Conservation (phyloP, 2,797 vertebrate genomes). For the Emys orbicularis region DNA sequence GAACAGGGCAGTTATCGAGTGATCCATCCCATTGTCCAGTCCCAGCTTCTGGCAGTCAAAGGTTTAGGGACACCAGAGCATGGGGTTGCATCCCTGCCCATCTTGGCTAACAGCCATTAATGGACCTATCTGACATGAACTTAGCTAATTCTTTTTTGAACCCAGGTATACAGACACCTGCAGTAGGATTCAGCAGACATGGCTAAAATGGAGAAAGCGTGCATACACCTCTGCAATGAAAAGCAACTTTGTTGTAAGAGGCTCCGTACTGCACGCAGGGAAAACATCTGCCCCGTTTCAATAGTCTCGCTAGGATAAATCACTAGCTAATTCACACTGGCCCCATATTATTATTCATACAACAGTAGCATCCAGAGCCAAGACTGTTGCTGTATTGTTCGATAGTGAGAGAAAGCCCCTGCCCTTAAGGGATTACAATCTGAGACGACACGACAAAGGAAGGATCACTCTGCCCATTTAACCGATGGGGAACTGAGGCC, state of each 20-base stretch:
- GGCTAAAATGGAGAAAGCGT: fast-evolving
- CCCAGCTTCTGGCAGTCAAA: background rate
- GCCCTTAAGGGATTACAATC: background rate
- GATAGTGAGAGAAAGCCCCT: background rate
- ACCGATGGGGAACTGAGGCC: background rate
- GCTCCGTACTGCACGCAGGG: fast-evolving
- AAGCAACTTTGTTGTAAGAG: fast-evolving
- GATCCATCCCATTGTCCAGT: background rate
- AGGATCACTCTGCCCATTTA: background rate
- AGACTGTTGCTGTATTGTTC: background rate
- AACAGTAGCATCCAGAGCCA: background rate
- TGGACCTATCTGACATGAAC: background rate
- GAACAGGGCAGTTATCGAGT: background rate
- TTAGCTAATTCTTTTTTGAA: background rate
- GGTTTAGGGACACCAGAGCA: background rate
- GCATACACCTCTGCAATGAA: fast-evolving
- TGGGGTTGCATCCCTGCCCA: background rate
- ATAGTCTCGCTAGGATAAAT: background rate
- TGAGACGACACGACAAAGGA: background rate
- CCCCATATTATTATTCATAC: background rate
- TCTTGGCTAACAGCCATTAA: background rate
- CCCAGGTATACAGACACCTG: background rate
- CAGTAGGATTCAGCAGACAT: background rate
- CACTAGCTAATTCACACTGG: background rate
- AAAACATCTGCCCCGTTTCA: background rate